phyloP scores from a whole-genome alignment of 2,888 invertebrate species.

The Ichneumoninae sp. region DNA sequence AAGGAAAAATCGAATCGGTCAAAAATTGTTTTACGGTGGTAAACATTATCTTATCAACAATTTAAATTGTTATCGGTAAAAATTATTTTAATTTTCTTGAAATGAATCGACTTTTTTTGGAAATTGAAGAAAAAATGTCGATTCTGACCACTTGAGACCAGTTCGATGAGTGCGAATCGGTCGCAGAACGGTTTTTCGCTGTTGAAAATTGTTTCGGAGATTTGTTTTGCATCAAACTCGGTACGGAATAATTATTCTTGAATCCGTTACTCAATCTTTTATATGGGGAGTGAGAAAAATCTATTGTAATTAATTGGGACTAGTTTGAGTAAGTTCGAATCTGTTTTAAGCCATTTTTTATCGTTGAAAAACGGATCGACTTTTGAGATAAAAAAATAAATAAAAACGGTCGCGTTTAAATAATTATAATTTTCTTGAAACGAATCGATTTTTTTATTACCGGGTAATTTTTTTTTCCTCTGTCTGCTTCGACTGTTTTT shows the following conservation, averaged over 20 bases:
- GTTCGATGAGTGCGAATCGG: no score
- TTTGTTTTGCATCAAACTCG: background rate
- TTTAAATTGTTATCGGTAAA: no score
- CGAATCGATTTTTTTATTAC: slow-evolving; percentile 11
- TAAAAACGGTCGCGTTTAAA: background rate
- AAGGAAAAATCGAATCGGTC: slow-evolving; percentile 15
- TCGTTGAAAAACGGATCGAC: background rate
- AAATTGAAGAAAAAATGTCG: background rate
- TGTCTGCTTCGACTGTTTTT: slow-evolving; percentile 35
- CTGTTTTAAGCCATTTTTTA: background rate
- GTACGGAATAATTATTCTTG: background rate
- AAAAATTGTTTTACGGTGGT: background rate
- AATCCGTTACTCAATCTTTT: background rate
- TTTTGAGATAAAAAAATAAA: background rate
- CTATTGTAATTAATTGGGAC: background rate
- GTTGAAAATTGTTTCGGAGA: background rate
- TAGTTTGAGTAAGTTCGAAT: background rate
- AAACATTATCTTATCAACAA: no score
- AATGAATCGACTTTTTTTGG: slow-evolving; percentile 9
- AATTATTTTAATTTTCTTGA: background rate
- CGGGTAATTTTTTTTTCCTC: slow-evolving; percentile 4
- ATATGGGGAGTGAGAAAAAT: background rate
- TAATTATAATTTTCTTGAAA: background rate
- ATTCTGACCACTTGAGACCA: no score
- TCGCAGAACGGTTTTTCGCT: background rate